These are phyloP conservation scores for Lutraria lutraria DNA, from an alignment of 2,888 invertebrate genomes.

Conservation along the genomic window DNA sequence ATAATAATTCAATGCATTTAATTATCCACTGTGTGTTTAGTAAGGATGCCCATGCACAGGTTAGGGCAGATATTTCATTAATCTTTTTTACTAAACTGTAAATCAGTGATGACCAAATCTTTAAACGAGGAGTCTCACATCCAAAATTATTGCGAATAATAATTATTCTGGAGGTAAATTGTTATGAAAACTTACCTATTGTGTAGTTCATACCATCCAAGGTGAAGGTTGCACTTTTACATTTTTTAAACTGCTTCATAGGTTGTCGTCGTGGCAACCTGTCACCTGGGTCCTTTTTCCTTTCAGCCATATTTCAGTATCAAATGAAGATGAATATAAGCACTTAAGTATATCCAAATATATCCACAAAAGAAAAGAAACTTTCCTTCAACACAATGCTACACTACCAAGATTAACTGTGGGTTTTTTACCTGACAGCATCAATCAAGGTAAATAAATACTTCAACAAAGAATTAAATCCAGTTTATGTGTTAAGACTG, in stretches of 20 bases:
- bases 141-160: neutral
- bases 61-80: too few species aligned
- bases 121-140: too few species aligned
- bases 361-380: neutral
- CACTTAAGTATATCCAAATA: slow-evolving; percentile 1
- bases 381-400: neutral
- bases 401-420: neutral
- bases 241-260: slow-evolving; percentile 87
- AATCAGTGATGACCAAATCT: too few species aligned
- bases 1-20: too few species aligned
- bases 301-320: slow-evolving; percentile 56
- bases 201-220: slow-evolving; percentile 95
- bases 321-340: neutral
- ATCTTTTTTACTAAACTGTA: too few species aligned
- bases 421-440: neutral
- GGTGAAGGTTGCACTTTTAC: slow-evolving; percentile 95
- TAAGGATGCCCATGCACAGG: too few species aligned
- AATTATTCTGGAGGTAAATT: neutral
- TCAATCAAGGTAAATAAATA: neutral
- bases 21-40: too few species aligned
- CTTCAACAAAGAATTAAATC: neutral
- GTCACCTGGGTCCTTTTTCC: slow-evolving; percentile 42
- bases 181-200: slow-evolving; percentile 89
- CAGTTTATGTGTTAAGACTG: neutral
- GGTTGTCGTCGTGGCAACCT: slow-evolving; percentile 61